Conservation (phyloP, 1,140 invertebrate genomes). For the Aphaenogaster ashmeadi region DNA sequence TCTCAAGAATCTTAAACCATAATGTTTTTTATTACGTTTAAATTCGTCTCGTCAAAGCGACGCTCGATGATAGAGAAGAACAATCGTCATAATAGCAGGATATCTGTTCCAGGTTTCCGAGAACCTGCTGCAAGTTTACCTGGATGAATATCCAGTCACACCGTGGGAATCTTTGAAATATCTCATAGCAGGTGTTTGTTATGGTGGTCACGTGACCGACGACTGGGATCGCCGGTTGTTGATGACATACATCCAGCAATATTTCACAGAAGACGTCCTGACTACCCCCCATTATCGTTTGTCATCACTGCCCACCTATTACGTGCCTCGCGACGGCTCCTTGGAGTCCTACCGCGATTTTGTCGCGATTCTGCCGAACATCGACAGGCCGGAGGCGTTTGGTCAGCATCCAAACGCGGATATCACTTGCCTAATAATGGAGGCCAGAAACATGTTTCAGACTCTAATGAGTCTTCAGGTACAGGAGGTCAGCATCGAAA, state of each 20-base stretch:
- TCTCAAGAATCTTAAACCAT: constrained; percentile 2
- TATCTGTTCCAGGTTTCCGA: constrained; percentile 90
- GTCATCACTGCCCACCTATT: constrained; percentile 91
- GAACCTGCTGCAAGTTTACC: constrained; percentile 92
- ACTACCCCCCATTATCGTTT: constrained; percentile 91
- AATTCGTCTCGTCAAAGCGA: constrained; percentile 29
- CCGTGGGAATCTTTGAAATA: constrained; percentile 97
- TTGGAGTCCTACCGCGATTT: constrained; percentile 93
- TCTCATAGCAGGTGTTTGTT: constrained; percentile 97
- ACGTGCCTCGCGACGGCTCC: constrained; percentile 93
- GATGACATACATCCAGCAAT: constrained; percentile 93
- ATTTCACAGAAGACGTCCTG: constrained; percentile 91
- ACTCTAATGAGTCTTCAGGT: constrained; percentile 94
- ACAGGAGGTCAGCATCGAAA: constrained; percentile 88
- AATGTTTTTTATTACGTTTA: not conserved
- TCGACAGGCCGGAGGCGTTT: constrained; percentile 94
- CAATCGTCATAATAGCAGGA: constrained; percentile 1
- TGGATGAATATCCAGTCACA: constrained; percentile 94
- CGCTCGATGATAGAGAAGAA: constrained; percentile 26
- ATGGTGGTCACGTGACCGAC: constrained; percentile 97
- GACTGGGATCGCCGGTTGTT: constrained; percentile 96
- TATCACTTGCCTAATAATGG: constrained; percentile 94
- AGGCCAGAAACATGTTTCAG: constrained; percentile 92
- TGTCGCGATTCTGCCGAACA: constrained; percentile 91
- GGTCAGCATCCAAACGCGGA: constrained; percentile 97